A percentile compares a stretch with the other conserved stretches of the same genome.
Evolutionary conservation across 2,113 vertebrate species (phyloP).

Genomic region (Lichenostomus cassidix): DNA sequence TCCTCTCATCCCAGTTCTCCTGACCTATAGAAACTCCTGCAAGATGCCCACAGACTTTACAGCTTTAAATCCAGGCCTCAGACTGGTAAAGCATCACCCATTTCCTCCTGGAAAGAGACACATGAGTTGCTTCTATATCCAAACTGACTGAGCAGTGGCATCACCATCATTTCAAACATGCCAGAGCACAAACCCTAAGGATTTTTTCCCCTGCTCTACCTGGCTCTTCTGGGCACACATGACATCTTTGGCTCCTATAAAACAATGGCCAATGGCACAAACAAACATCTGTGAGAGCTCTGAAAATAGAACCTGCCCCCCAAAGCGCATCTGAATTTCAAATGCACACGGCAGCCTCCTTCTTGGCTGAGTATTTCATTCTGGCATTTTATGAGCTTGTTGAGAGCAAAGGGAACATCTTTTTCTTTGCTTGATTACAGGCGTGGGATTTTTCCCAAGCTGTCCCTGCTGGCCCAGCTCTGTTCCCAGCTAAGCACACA

Average conservation of each 20-base stretch:
- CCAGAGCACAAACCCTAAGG: neutral
- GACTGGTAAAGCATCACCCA: fast-evolving
- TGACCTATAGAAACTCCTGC: neutral
- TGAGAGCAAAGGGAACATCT: neutral
- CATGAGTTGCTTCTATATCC: neutral
- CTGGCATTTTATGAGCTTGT: neutral
- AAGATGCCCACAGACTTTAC: neutral
- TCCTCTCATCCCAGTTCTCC: neutral
- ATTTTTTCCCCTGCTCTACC: neutral
- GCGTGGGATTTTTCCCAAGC: neutral
- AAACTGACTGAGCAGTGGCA: neutral
- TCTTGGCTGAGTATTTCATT: neutral
- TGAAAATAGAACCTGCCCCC: neutral
- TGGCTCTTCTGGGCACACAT: neutral
- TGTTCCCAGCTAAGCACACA: neutral
- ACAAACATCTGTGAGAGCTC: neutral
- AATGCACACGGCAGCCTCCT: neutral
- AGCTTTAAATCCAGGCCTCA: neutral
- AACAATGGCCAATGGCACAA: neutral
- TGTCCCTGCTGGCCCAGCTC: neutral
- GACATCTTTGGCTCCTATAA: neutral
- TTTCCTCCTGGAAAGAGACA: neutral
- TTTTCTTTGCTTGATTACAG: neutral
- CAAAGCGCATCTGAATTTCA: neutral
- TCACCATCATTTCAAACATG: neutral